Conservation (phyloP, 2,113 vertebrate species). For the Anolis carolinensis region DNA sequence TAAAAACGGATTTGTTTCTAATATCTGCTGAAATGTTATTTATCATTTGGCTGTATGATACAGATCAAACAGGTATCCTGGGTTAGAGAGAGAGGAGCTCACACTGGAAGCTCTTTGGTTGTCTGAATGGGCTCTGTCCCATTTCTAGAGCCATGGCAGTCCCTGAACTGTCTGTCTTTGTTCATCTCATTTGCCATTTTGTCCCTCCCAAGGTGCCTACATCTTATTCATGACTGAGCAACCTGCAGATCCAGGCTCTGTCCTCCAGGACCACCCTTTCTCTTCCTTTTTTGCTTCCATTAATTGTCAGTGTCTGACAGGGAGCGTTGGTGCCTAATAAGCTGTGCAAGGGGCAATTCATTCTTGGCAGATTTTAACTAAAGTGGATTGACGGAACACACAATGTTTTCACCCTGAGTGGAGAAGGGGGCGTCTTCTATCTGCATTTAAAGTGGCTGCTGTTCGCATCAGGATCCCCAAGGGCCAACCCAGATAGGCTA, state of each 20-base stretch:
- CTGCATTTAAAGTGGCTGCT: not conserved
- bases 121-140: not conserved
- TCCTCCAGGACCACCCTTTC: conserved; percentile 30
- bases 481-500: not conserved
- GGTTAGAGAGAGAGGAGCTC: not conserved
- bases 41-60: not conserved
- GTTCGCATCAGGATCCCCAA: conserved; percentile 24
- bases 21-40: not conserved
- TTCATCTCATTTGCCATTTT: too few relatives aligned
- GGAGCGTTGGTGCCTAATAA: conserved; percentile 49
- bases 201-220: not conserved
- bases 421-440: conserved; percentile 21
- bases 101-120: not conserved
- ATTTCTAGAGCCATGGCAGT: not conserved
- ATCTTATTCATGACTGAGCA: not conserved
- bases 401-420: conserved; percentile 14
- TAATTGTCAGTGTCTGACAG: conserved; percentile 39
- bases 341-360: conserved; percentile 26
- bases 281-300: accelerated
- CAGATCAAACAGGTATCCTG: not conserved
- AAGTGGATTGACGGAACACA: conserved; percentile 44
- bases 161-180: not conserved
- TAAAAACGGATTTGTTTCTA: not conserved
- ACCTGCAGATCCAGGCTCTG: not conserved
- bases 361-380: conserved; percentile 49